phyloP scores from a whole-genome alignment of 2,113 vertebrate genomes.

The Chamaetylas fuelleborni region DNA sequence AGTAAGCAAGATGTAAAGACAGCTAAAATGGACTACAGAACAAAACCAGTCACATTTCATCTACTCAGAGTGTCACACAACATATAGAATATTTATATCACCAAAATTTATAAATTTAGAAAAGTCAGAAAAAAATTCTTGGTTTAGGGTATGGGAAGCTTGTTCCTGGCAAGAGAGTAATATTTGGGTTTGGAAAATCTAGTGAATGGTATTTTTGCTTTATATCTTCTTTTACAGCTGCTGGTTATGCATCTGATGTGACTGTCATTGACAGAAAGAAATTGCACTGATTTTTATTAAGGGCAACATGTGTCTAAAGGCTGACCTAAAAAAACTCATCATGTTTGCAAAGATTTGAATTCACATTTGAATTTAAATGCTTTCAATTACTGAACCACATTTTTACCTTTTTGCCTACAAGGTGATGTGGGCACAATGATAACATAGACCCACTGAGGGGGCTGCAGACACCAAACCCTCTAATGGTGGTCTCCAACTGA shows the following conservation, averaged over 20 bases:
- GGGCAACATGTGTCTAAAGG: not conserved
- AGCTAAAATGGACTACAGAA: conserved; percentile 12
- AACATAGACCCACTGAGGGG: not conserved
- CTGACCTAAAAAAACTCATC: not conserved
- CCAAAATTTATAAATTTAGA: not conserved
- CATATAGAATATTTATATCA: conserved; percentile 19
- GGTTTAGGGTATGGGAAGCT: not conserved
- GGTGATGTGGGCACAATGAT: not conserved
- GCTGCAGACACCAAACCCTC: not conserved
- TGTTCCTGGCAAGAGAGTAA: not conserved
- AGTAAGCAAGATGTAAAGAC: not conserved
- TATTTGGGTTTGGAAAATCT: conserved; percentile 25
- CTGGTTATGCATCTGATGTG: not conserved
- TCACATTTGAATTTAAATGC: not conserved
- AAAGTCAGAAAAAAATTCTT: not conserved
- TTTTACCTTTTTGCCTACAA: not conserved
- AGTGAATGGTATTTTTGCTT: conserved; percentile 5
- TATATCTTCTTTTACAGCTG: conserved; percentile 16
- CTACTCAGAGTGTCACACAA: not conserved
- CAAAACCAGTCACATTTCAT: not conserved
- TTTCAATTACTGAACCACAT: not conserved
- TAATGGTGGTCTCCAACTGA: not conserved
- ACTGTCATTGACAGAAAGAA: not conserved
- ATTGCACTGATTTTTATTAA: not conserved
- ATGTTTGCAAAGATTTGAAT: not conserved